A percentile compares a stretch with the other conserved stretches of the same genome.
Conservation (phyloP, 1,140 invertebrate genomes). For the Dendrolimus punctatus region DNA sequence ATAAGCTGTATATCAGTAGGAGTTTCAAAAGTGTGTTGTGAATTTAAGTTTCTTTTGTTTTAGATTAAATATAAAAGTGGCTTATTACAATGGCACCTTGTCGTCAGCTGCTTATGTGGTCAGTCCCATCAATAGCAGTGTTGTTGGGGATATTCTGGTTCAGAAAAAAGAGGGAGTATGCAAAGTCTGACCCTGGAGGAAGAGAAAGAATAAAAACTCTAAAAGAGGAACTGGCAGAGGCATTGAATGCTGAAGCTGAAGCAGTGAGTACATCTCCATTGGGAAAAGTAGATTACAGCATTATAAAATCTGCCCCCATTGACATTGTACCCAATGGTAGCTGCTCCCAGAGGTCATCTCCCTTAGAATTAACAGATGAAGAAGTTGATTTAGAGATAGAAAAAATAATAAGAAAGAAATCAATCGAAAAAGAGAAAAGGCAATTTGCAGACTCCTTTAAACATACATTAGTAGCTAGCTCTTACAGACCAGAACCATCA, state of each 20-base stretch:
- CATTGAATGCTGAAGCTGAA: slow-evolving; percentile 49
- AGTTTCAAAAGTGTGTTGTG: neutral
- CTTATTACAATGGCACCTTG: slow-evolving; percentile 69
- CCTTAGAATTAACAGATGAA: slow-evolving; percentile 73
- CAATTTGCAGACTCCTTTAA: slow-evolving; percentile 33
- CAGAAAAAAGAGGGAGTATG: slow-evolving; percentile 73
- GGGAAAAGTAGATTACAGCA: slow-evolving; percentile 46
- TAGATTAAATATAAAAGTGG: slow-evolving; percentile 69
- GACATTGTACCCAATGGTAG: slow-evolving; percentile 71
- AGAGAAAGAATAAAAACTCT: slow-evolving; percentile 68
- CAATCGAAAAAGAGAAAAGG: slow-evolving; percentile 54
- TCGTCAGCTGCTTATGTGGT: slow-evolving; percentile 75
- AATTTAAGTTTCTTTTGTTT: slow-evolving; percentile 32
- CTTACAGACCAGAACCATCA: slow-evolving; percentile 21
- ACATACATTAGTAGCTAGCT: slow-evolving; percentile 18
- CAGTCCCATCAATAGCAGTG: slow-evolving; percentile 74
- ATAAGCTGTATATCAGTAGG: no score
- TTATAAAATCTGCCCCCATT: slow-evolving; percentile 73
- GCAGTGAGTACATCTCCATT: slow-evolving; percentile 33
- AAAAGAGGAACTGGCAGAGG: slow-evolving; percentile 65
- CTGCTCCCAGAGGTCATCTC: slow-evolving; percentile 67
- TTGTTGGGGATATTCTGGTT: slow-evolving; percentile 77
- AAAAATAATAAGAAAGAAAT: slow-evolving; percentile 68
- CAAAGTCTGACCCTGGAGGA: slow-evolving; percentile 71
- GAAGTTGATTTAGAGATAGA: slow-evolving; percentile 75